Evolutionary conservation across 2,888 invertebrate species (phyloP), one percentile per base, ranked within the genome.

Genomic region (Graphium colonna): DNA sequence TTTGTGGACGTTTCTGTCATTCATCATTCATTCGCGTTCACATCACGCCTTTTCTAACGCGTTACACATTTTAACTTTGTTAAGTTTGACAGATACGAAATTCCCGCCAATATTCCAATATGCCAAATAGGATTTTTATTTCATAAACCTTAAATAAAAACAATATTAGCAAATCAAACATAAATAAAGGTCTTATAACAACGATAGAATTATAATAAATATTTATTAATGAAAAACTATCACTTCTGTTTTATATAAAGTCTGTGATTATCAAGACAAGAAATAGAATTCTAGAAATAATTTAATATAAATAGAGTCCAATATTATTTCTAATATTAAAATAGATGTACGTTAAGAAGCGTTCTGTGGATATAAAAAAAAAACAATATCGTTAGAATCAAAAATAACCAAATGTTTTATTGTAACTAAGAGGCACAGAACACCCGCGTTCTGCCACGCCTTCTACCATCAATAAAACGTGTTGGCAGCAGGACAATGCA

Each of bases 401-500:
- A 40, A 46, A 52, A 52, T 45, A 46, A 52, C 31, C 10, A 9
- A 42, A 36, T 36, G 31, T 56, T 46, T 50, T 57, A 44, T 52
- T 46, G 41, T 46, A 17, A 5, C 9, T 17, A 41, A 49, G 42
- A 62, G 64, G 68, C 73, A 68, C 67, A 68, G 69, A 69, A 66
- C 69, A 61, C 66, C 66, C 69, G 68, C 71, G 65, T 67, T 54
- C 69, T 57, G 69, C 75, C 73, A 69, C 79, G 77, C 79, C 77
- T 70, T 60, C 62, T 33, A 61, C 73, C 77, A 78, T 80, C 79
- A 80, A 79, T 79, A 78, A 74, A 63, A 55, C 60, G 36, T 61
- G 60, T 65, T 62, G 73, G 71, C 75, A 74, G 61, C 59, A 57
- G 55, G 68, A 79, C 75, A 79, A 79, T 71, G 63, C 70, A 58